Conservation (phyloP, 2,888 invertebrate species). For the Yponomeuta evonymella region DNA sequence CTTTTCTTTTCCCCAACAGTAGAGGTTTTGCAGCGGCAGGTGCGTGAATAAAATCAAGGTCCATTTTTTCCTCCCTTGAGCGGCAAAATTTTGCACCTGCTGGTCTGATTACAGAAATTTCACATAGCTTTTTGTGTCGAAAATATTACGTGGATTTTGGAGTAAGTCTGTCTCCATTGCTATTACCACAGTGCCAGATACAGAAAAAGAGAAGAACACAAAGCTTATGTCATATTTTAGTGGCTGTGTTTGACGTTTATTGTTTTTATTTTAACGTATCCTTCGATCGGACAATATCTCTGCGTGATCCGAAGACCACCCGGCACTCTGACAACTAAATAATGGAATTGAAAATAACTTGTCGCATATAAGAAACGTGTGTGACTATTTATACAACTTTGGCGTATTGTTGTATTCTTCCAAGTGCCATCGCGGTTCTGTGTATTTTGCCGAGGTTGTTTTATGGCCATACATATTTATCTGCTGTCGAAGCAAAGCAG, state of each 20-base stretch:
- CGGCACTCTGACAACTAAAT: constrained; percentile 1
- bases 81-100: constrained; percentile 15
- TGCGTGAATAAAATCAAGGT: constrained; percentile 39
- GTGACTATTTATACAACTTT: not conserved
- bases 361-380: not conserved
- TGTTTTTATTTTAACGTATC: constrained; percentile 9
- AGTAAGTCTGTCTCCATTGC: not conserved
- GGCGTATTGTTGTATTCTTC: not conserved
- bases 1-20: not conserved
- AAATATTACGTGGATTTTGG: not conserved
- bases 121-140: not conserved
- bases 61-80: constrained; percentile 39
- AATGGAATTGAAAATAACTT: not conserved
- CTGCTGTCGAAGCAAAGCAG: not conserved
- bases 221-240: constrained; percentile 4
- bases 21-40: constrained; percentile 29
- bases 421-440: not conserved
- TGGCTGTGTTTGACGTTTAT: constrained; percentile 3
- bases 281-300: constrained; percentile 12
- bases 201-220: not conserved
- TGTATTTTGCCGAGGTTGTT: not conserved
- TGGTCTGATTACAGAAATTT: not conserved
- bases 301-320: constrained; percentile 16
- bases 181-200: not conserved
- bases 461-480: not conserved